Evolutionary conservation across 2,797 vertebrate genomes (phyloP), one percentile per base, ranked within the genome.

Genomic region (Sibirionetta formosa): DNA sequence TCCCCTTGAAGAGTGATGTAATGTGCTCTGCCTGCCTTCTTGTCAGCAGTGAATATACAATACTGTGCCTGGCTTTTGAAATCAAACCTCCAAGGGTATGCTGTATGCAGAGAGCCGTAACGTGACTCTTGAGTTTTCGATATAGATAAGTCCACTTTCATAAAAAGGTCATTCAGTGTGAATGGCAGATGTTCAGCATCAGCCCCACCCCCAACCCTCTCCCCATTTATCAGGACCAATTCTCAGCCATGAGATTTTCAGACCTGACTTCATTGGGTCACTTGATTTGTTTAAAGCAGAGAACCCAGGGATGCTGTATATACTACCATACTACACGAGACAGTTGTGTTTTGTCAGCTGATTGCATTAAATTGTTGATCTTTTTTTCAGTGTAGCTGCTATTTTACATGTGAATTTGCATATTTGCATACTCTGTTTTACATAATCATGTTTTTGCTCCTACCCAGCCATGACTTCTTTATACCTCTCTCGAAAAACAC

Each of bases 1-100:
- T 64, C 82, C 80, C 71, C 83, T 68, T 90, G 90, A 96, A 97
- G 96, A 92, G 86, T 95, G 92, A 96, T 94, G 94, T 87, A 90
- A 86, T 69, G 51, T 53, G n/a, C 64, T 89, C 73, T 88, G 57
- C 85, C 91, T 87, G 75, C 86, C 65, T 94, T 95, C 57, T 92
- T 90, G 93, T 96, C 95, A 91, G 72, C 90, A 94, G 63, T 93
- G 96, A 95, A 91, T 92, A 57, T 42, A 82, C 78, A 92, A 42
- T 88, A 46, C 14, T 2, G 14, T 79, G 87, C 82, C 94, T 90
- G 51, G 79, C 91, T 96, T 96, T 92, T 96, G 85, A 93, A 96
- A 81, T 77, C 58, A 91, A 92, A 90, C 66, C 83, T 82, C 82
- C 72, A 24, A 75, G 80, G 65, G 44, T 69, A 16, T 0, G 2